Percentiles rank a stretch among this genome's conserved stretches.
Evolutionary conservation across 2,888 invertebrate genomes (phyloP).

Genomic region (Agonum fuliginosum): DNA sequence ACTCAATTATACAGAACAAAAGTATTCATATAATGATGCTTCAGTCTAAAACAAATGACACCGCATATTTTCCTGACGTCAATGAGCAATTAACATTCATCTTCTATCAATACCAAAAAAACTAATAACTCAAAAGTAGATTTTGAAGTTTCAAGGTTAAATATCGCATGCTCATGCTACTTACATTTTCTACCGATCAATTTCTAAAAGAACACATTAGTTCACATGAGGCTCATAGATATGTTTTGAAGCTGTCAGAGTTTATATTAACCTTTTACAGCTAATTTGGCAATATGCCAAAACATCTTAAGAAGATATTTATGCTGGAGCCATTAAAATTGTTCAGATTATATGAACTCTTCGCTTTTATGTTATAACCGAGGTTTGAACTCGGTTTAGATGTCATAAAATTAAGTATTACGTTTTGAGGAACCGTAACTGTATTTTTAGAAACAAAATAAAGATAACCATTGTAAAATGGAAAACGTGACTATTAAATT

Average conservation of each 20-base stretch:
- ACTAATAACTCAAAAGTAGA: slow-evolving; percentile 18
- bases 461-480: no score
- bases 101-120: slow-evolving; percentile 8
- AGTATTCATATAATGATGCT: neutral
- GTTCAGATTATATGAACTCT: no score
- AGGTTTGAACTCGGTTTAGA: no score
- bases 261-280: slow-evolving; percentile 29
- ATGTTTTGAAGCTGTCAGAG: slow-evolving; percentile 44
- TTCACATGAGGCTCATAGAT: slow-evolving; percentile 2
- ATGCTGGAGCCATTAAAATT: neutral
- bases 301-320: neutral
- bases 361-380: neutral
- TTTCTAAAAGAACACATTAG: slow-evolving; percentile 2
- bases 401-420: no score
- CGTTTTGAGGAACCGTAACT: no score
- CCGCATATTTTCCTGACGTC: slow-evolving; percentile 12
- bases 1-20: no score
- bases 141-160: slow-evolving; percentile 23
- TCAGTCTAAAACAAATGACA: slow-evolving; percentile 10
- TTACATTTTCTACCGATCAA: slow-evolving; percentile 14
- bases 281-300: slow-evolving; percentile 20
- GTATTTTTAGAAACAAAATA: no score
- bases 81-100: slow-evolving; percentile 19
- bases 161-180: neutral
- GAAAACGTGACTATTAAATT: no score